Percentiles rank a stretch among this genome's conserved stretches.
Conservation (phyloP, 2,797 vertebrate genomes). For the Nannoperca obscura region DNA sequence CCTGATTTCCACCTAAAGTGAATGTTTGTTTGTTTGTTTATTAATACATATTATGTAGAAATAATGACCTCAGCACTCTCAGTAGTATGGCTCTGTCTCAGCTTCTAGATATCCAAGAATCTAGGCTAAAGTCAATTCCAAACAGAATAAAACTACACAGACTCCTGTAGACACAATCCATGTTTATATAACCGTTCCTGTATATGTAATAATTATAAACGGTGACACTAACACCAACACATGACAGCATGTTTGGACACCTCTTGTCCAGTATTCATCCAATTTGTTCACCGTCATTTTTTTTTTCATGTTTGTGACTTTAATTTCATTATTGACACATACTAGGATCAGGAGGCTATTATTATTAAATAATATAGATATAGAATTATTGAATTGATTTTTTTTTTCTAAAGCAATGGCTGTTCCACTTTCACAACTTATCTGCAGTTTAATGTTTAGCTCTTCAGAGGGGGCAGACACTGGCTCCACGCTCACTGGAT, state of each 20-base stretch:
- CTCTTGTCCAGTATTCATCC: neutral
- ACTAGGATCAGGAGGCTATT: neutral
- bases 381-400: too few relatives aligned
- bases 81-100: neutral
- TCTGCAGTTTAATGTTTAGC: slow-evolving; percentile 83
- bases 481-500: slow-evolving; percentile 15
- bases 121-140: neutral
- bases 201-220: neutral
- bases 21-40: too few relatives aligned
- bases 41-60: too few relatives aligned
- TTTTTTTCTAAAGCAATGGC: neutral
- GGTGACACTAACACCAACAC: neutral
- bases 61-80: neutral
- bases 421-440: slow-evolving; percentile 40
- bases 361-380: too few relatives aligned
- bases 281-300: neutral
- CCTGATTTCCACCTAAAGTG: too few relatives aligned
- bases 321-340: neutral
- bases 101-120: neutral
- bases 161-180: neutral
- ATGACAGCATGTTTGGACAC: neutral
- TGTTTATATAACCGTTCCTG: neutral
- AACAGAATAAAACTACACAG: neutral
- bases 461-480: slow-evolving; percentile 37
- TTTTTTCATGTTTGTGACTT: neutral